Base-by-base conservation (phyloP, 2,797 vertebrate species). In the Natrix natrix region DNA sequence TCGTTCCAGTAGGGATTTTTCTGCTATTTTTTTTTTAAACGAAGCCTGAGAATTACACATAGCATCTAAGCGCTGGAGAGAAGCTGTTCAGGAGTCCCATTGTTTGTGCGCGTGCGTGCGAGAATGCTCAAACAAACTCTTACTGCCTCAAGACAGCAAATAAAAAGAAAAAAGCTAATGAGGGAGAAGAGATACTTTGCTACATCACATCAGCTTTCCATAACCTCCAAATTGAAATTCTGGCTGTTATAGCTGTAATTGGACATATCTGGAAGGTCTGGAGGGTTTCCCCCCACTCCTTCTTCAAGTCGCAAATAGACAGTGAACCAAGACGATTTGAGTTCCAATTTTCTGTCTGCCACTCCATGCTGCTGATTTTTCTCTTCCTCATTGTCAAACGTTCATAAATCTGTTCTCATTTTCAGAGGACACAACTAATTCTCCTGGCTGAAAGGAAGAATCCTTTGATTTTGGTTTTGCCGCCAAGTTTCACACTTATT, bases 321-420 rank as follows among this genome's bases (percentile, higher is more conserved):
- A 6, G 4, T 52, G 56, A 61, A 86, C 56, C 43, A 74, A 63
- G 48, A 24, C 24, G 7, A 59, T 90, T 16, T 69, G 37, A 14
- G 55, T 83, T n/a, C 52, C 8, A 91, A 87, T 69, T 43, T 43
- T 2, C 20, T 87, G 26, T 28, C 63, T 90, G 7, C 12, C 17
- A 8, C 0, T 16, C n/a, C 43, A 88, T 13, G 28, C 12, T 28
- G 13, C 26, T 91, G 17, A 28, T 3, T 88, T 61, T 37, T 88
- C n/a, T 88, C n/a, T 13, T 17, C 3, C 37, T 54, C 37, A 54
- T 5, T 12, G 28, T 55, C 5, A 24, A 37, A 28, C 28, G 16
- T 55, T 55, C n/a, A 24, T 89, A 56, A 93, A 89, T 91, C 56
- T 89, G 28, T 78, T 59, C 57, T 61, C 13, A 60, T 56, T 91